Percentiles rank a stretch among this genome's conserved stretches.
phyloP scores from a whole-genome alignment of 1,140 invertebrate genomes.

The Choristoneura fumiferana region DNA sequence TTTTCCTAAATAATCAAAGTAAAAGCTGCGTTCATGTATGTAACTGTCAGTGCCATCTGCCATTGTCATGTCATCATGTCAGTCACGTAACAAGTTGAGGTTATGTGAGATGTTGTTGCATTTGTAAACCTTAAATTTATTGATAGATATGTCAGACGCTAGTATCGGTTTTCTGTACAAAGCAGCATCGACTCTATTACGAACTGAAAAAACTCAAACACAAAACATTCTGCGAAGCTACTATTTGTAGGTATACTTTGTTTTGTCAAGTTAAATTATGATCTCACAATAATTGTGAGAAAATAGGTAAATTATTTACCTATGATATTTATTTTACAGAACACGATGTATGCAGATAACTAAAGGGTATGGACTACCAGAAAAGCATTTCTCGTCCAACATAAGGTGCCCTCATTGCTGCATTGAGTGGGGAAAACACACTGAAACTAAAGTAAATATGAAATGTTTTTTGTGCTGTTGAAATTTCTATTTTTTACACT shows the following conservation, averaged over 20 bases:
- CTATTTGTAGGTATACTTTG: slow-evolving; percentile 52
- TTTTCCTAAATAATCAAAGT: neutral
- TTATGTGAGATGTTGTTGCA: too few species aligned
- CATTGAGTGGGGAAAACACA: slow-evolving; percentile 49
- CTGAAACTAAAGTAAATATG: slow-evolving; percentile 40
- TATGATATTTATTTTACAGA: slow-evolving; percentile 33
- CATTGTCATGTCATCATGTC: too few species aligned
- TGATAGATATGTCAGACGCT: slow-evolving; percentile 57
- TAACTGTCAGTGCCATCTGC: neutral
- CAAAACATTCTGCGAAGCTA: slow-evolving; percentile 51
- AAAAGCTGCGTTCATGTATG: neutral
- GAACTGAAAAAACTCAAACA: slow-evolving; percentile 27
- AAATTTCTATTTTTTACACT: too few species aligned
- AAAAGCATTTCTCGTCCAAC: slow-evolving; percentile 51
- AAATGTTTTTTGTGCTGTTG: slow-evolving; percentile 13
- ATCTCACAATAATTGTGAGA: neutral
- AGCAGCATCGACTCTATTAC: slow-evolving; percentile 37
- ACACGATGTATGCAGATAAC: slow-evolving; percentile 50
- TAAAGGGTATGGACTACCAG: slow-evolving; percentile 42
- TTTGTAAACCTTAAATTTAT: too few species aligned
- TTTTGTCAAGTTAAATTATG: neutral
- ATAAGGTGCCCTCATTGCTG: slow-evolving; percentile 54
- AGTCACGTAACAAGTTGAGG: too few species aligned
- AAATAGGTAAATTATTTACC: neutral
- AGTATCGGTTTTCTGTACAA: slow-evolving; percentile 52